phyloP scores from a whole-genome alignment of 2,797 vertebrate species.

The Sorex maritimensis region DNA sequence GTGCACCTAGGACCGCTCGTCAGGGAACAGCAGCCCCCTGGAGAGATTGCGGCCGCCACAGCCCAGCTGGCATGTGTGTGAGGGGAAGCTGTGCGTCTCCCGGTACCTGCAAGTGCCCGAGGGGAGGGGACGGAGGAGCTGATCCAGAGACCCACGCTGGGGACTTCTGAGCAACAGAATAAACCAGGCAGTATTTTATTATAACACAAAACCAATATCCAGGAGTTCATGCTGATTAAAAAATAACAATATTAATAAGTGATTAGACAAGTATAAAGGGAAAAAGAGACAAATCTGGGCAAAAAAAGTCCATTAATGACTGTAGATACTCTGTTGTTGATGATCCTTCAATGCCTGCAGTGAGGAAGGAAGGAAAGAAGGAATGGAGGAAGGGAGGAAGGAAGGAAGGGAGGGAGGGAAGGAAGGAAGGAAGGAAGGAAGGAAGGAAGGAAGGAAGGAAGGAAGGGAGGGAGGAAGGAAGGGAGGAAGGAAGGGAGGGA shows the following conservation, averaged over 20 bases:
- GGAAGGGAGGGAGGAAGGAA: too few species aligned
- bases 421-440: too few species aligned
- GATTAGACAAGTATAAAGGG: neutral
- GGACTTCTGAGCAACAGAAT: neutral
- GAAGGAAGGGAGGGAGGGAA: too few species aligned
- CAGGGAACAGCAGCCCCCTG: neutral
- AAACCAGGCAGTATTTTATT: neutral
- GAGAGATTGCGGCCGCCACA: neutral
- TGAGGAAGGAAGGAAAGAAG: too few species aligned
- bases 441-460: too few species aligned
- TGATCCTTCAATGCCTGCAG: neutral
- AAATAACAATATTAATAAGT: neutral
- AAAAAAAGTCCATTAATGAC: neutral
- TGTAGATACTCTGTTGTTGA: neutral
- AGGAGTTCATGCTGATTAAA: neutral
- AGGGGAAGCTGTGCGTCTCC: neutral
- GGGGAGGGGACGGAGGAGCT: neutral
- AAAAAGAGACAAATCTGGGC: neutral
- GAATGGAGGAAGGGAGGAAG: too few species aligned
- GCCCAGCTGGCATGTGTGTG: neutral
- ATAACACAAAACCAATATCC: conserved; percentile 12
- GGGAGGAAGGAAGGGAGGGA: too few species aligned
- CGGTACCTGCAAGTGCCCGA: neutral
- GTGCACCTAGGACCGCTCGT: neutral
- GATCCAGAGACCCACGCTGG: neutral